A percentile compares a stretch with the other conserved stretches of the same genome.
phyloP scores from a whole-genome alignment of 2,113 vertebrate species.

The Stercorarius parasiticus region DNA sequence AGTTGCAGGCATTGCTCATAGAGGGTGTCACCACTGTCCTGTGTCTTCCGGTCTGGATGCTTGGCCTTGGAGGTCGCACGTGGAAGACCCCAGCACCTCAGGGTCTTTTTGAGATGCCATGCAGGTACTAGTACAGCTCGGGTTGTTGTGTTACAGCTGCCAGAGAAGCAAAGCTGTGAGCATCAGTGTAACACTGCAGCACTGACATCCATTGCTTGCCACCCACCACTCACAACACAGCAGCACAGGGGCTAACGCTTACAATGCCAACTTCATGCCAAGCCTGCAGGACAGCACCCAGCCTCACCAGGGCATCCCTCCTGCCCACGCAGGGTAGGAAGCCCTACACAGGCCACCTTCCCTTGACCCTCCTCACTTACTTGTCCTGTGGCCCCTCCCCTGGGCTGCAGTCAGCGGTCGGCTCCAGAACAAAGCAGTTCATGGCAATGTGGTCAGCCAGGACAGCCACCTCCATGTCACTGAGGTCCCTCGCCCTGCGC shows the following conservation, averaged over 20 bases:
- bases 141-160: slow-evolving; percentile 37
- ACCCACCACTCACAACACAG: too few relatives aligned
- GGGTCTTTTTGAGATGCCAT: background rate
- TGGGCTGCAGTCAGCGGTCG: background rate
- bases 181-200: background rate
- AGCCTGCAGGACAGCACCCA: background rate
- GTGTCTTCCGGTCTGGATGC: background rate
- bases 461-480: background rate
- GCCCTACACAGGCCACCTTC: accelerated
- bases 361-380: background rate
- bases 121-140: slow-evolving; percentile 47
- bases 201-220: too few relatives aligned
- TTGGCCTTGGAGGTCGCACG: background rate
- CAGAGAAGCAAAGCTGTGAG: background rate
- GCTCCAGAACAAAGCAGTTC: slow-evolving; percentile 63
- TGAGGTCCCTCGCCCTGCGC: background rate
- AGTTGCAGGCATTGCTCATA: slow-evolving; percentile 36
- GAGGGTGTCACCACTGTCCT: background rate
- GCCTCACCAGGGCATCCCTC: background rate
- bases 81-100: background rate
- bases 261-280: background rate
- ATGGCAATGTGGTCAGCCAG: slow-evolving; percentile 64
- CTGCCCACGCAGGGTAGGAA: background rate
- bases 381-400: background rate
- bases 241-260: accelerated